Evolutionary conservation across 2,113 vertebrate genomes (phyloP).

Genomic region (Amphilophus citrinellus): DNA sequence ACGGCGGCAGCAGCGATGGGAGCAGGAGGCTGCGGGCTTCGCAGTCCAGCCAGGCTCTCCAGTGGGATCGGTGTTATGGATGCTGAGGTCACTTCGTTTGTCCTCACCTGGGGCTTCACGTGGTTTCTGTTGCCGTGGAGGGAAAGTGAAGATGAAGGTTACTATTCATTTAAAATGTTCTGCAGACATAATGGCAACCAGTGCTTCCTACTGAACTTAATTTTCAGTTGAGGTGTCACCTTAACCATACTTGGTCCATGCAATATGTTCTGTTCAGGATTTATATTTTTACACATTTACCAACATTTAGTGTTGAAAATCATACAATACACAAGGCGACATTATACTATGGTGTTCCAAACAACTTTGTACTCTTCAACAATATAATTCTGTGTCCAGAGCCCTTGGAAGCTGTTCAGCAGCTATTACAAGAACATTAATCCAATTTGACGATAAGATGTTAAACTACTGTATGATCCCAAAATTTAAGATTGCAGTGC

Average conservation of each 20-base stretch:
- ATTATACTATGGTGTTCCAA: conserved; percentile 7
- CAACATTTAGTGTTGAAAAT: not conserved
- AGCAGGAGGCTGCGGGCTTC: conserved; percentile 82
- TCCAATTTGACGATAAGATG: not conserved
- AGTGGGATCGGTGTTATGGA: conserved; percentile 76
- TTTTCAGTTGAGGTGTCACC: not conserved
- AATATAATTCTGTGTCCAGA: not conserved
- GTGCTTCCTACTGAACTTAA: conserved; percentile 30
- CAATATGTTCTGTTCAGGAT: not conserved
- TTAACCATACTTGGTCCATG: not conserved
- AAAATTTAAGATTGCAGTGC: not conserved
- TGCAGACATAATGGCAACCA: not conserved
- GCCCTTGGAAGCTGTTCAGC: not conserved
- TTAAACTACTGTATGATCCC: not conserved
- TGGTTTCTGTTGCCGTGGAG: conserved; percentile 79
- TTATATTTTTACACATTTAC: not conserved
- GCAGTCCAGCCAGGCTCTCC: conserved; percentile 86
- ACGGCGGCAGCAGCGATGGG: not conserved
- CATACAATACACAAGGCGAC: not conserved
- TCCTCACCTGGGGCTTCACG: conserved; percentile 90
- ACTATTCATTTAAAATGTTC: not conserved
- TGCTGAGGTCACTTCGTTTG: conserved; percentile 75
- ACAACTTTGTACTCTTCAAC: not conserved
- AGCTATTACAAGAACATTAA: not conserved
- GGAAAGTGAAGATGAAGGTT: not conserved